Evolutionary conservation across 2,797 vertebrate genomes (phyloP).

Genomic region (Acanthurus lineatus): DNA sequence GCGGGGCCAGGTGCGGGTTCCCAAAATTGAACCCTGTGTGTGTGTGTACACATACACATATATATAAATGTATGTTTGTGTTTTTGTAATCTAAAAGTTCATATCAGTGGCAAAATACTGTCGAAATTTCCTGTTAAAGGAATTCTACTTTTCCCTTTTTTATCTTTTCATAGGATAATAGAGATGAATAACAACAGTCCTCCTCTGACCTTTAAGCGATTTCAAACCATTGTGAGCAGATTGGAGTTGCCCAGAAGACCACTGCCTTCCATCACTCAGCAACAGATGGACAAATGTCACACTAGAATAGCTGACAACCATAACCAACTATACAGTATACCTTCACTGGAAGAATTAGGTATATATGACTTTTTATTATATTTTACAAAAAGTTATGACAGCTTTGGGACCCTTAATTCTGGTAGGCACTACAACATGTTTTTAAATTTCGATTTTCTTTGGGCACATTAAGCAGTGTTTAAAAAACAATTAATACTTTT

Average conservation of each 20-base stretch:
- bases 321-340: constrained; percentile 92
- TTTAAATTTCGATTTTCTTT: too few species aligned
- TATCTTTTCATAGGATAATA: constrained; percentile 89
- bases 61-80: not conserved
- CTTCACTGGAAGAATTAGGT: constrained; percentile 96
- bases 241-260: constrained; percentile 95
- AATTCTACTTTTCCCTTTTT: not conserved
- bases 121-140: not conserved
- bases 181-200: constrained; percentile 95
- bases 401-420: not conserved
- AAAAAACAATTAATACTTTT: too few species aligned
- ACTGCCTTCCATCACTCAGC: constrained; percentile 86
- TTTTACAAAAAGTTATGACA: not conserved
- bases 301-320: constrained; percentile 91
- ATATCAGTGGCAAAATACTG: not conserved
- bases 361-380: constrained; percentile 13
- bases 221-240: constrained; percentile 94
- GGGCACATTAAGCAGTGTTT: too few species aligned
- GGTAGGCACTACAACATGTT: not conserved
- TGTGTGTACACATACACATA: too few species aligned
- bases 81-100: not conserved
- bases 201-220: constrained; percentile 97
- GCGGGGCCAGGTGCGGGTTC: too few species aligned
- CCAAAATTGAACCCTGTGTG: too few species aligned
- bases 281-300: constrained; percentile 92